Conservation (phyloP, 1,140 invertebrate species). For the Acromyrmex echinatior region DNA sequence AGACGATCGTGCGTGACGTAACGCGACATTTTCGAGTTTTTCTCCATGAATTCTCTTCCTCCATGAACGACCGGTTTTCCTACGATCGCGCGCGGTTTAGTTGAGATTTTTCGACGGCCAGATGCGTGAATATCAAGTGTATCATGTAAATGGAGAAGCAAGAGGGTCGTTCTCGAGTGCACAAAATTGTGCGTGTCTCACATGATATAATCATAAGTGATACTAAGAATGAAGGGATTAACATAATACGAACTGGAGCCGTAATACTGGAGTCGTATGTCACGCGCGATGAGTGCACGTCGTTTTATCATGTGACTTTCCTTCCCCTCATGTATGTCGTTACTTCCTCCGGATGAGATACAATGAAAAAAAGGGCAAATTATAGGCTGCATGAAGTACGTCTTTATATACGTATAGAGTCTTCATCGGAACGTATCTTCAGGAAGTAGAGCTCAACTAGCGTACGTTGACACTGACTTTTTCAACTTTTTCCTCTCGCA, state of each 20-base stretch:
- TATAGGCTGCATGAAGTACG: conserved; percentile 24
- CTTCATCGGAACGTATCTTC: conserved; percentile 50
- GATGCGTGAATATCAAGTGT: conserved; percentile 33
- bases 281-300: conserved; percentile 1
- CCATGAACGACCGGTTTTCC: conserved; percentile 7
- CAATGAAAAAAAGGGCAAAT: conserved; percentile 52
- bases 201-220: conserved; percentile 55
- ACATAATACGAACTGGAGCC: conserved; percentile 19
- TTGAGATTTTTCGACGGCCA: conserved; percentile 10
- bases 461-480: conserved; percentile 16
- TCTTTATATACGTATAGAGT: conserved; percentile 43
- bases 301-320: conserved; percentile 35
- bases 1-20: conserved; percentile 35
- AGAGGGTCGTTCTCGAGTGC: conserved; percentile 21
- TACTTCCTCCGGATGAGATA: conserved; percentile 48
- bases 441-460: conserved; percentile 35
- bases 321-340: not conserved
- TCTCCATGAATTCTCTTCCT: not conserved
- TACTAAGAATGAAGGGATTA: conserved; percentile 47
- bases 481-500: conserved; percentile 10
- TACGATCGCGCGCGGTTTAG: conserved; percentile 11
- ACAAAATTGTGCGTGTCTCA: conserved; percentile 67
- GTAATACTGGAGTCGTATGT: conserved; percentile 15
- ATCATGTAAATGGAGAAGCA: conserved; percentile 6
- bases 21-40: conserved; percentile 53